Evolutionary conservation across 2,888 invertebrate genomes (phyloP).

Genomic region (Tenthredo distinguenda): DNA sequence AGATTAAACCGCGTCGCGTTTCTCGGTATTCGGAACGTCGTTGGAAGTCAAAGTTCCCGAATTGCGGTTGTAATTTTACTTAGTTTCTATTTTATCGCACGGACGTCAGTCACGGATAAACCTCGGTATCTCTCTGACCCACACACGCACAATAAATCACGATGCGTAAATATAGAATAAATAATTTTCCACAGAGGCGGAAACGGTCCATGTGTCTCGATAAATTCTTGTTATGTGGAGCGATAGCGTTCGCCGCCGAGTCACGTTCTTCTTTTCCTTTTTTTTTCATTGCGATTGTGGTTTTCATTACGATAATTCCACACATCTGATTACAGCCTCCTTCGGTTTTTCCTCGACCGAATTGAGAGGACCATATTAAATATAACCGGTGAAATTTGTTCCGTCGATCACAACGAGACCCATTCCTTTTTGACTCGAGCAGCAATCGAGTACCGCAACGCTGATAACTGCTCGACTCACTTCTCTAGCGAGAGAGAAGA

Average conservation of each 20-base stretch:
- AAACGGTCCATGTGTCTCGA: background rate
- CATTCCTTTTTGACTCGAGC: background rate
- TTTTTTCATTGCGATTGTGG: background rate
- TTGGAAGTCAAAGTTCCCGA: background rate
- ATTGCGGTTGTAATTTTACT: background rate
- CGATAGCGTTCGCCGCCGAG: background rate
- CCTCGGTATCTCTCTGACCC: background rate
- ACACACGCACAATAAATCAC: background rate
- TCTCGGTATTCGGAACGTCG: background rate
- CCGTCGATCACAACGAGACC: background rate
- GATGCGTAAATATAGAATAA: background rate
- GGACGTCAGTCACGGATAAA: background rate
- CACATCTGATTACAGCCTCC: background rate
- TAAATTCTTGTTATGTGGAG: background rate
- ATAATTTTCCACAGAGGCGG: background rate
- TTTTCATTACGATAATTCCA: background rate
- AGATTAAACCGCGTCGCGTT: constrained; percentile 7
- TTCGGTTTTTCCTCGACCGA: background rate
- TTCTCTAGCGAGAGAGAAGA: background rate
- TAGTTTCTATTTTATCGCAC: background rate
- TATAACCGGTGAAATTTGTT: background rate
- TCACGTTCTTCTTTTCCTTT: background rate
- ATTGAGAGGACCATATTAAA: background rate
- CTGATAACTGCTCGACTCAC: background rate
- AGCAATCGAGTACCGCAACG: background rate